Base-by-base conservation (phyloP, 2,797 vertebrate genomes). In the Tympanoctomys barrerae region DNA sequence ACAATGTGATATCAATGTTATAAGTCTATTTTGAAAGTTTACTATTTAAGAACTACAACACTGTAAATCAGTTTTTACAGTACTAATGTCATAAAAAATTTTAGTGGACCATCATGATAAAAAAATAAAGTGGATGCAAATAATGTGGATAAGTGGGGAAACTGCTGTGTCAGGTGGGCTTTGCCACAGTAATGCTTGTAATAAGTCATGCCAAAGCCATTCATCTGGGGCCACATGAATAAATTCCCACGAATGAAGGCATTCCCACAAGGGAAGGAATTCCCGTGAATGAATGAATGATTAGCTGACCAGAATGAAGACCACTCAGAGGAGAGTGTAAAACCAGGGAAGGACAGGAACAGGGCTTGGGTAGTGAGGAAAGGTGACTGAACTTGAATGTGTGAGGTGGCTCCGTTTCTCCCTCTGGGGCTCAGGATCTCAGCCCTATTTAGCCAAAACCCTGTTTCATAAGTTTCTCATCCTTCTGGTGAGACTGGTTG, bases 71-170 rank as follows among this genome's bases (percentile, higher is more conserved):
- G 8, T 52, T 81, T 90, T 77, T 85, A 57, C 24, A 75, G 18
- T 52, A 7, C 64, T 57, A 42, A 61, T 26, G 87, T 42, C 9
- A 77, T 84, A 42, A 73, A 3, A 57, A 68, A 57, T 82, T 82
- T 90, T 75, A 59, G 12, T 84, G 21, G 46, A 10, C 26, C 18
- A n/a, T 6, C 62, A 4, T 62, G 39, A 21, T 42, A 77, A 79
- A 96, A 49, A 24, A 89, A 46, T 12, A 57, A 57, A 16, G 2
- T 87, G 31, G 10, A 11, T 61, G 77, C 64, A 61, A 39, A 24
- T 59, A 89, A 46, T 12, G 3, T 87, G 36, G 7, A 14, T 61
- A 59, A 71, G 71, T 91, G 93, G 79, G 62, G 59, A 92, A 95
- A 61, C 1, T 46, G 22, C 42, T 80, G 16, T 70, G n/a, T 75